Evolutionary conservation across 2,113 vertebrate genomes (phyloP).

Genomic region (Gnathonemus echidnorhynchus): DNA sequence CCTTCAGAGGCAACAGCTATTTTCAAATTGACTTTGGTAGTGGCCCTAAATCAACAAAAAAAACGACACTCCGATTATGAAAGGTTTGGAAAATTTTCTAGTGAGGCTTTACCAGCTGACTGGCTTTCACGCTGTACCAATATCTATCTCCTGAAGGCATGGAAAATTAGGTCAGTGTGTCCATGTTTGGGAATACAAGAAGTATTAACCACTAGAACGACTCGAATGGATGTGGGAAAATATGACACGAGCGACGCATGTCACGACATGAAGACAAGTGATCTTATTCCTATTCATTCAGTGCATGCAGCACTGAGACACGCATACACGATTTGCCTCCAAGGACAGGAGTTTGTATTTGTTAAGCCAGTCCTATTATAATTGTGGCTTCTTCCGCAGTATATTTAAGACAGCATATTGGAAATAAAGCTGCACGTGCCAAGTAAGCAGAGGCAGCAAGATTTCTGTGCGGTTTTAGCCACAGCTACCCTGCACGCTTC

Average conservation of each 20-base stretch:
- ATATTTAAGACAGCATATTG: neutral
- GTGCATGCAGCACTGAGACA: neutral
- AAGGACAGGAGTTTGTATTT: neutral
- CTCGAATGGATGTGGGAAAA: neutral
- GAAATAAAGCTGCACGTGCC: neutral
- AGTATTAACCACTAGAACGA: neutral
- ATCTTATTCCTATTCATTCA: neutral
- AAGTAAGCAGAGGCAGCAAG: neutral
- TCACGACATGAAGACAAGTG: neutral
- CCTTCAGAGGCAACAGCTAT: neutral
- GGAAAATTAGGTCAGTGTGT: constrained; percentile 10
- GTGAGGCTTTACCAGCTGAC: neutral
- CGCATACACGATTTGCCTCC: neutral
- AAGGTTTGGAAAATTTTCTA: neutral
- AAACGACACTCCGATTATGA: neutral
- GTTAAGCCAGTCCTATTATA: neutral
- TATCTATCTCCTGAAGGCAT: neutral
- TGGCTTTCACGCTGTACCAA: neutral
- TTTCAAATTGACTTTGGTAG: neutral
- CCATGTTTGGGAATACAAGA: neutral
- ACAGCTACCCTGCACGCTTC: neutral
- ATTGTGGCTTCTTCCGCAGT: neutral
- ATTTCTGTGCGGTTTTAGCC: constrained; percentile 3
- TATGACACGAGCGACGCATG: neutral
- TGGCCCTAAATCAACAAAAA: neutral